These are phyloP conservation scores for Acanthopleura granulata DNA, from an alignment of 2,888 invertebrate species.

Conservation along the genomic window DNA sequence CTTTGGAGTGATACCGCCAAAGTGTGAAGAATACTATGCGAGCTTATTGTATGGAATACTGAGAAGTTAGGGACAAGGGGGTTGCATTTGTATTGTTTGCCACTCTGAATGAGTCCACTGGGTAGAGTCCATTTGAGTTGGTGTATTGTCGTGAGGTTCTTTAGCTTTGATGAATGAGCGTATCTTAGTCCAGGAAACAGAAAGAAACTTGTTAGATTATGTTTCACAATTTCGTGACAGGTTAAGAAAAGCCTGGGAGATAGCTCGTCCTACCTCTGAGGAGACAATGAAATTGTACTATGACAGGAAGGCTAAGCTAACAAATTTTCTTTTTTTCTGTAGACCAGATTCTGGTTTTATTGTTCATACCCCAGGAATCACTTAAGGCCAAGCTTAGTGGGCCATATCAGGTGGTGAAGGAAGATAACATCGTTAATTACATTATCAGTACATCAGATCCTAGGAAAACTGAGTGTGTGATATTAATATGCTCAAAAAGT, in stretches of 20 bases:
- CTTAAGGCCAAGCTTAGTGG: too few relatives aligned
- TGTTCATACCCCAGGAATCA: too few relatives aligned
- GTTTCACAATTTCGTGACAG: constrained; percentile 24
- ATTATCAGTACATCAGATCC: too few relatives aligned
- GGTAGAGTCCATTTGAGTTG: constrained; percentile 29
- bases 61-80: constrained; percentile 22
- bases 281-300: background rate
- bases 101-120: constrained; percentile 24
- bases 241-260: constrained; percentile 24
- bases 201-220: constrained; percentile 22
- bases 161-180: constrained; percentile 14
- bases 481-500: too few relatives aligned
- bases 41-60: constrained; percentile 23
- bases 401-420: too few relatives aligned
- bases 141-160: constrained; percentile 27
- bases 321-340: too few relatives aligned
- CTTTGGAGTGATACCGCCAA: constrained; percentile 25
- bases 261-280: constrained; percentile 21
- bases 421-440: too few relatives aligned
- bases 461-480: too few relatives aligned
- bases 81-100: constrained; percentile 27
- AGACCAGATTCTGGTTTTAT: too few relatives aligned
- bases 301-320: background rate
- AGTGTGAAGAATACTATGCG: constrained; percentile 25
- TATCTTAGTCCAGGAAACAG: background rate